Conservation (phyloP, 2,113 vertebrate genomes). For the Tinamus guttatus region DNA sequence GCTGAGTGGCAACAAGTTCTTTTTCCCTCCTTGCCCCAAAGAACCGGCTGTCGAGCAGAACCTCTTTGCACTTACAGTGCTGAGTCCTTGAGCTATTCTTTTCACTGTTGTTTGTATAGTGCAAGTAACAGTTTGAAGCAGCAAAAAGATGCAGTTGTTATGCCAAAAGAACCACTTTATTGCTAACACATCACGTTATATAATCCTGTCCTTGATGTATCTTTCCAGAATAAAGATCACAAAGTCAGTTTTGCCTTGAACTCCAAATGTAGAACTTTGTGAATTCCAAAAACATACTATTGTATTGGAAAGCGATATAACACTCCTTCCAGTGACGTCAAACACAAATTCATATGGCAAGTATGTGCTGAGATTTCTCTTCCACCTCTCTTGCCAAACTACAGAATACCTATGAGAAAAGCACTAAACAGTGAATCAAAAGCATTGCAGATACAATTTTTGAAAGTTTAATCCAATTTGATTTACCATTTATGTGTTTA, state of each 20-base stretch:
- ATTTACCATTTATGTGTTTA: neutral
- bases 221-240: neutral
- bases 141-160: neutral
- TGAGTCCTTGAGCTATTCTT: neutral
- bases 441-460: neutral
- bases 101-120: neutral
- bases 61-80: neutral
- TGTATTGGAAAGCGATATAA: conserved; percentile 20
- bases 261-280: neutral
- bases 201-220: neutral
- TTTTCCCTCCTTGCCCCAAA: no score
- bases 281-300: neutral
- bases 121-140: neutral
- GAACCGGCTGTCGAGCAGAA: neutral
- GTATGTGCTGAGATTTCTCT: neutral
- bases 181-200: neutral
- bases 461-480: neutral
- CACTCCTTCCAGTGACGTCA: neutral
- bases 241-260: neutral
- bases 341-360: neutral
- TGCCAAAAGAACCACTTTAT: neutral
- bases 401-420: neutral
- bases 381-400: neutral
- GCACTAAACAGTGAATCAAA: neutral
- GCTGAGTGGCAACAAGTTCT: neutral